Evolutionary conservation across 2,797 vertebrate species (phyloP), one percentile per base, ranked within the genome.

Genomic region (Sparidentex hasta): DNA sequence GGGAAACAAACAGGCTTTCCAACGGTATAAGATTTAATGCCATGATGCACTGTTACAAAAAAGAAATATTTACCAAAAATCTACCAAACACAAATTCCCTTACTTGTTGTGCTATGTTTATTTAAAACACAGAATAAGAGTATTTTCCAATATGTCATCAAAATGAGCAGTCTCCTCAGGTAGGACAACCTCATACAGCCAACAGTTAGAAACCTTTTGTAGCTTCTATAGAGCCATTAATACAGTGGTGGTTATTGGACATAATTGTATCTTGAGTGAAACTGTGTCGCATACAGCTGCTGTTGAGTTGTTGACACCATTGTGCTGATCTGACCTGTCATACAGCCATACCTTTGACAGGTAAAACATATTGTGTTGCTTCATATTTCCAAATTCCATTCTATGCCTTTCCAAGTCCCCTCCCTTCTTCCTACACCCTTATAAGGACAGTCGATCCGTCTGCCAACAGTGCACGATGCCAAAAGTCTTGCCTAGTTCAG

Each of bases 351-450:
- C 51, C 81, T 70, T 66, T 64, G 57, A 71, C 64, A 54, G 64
- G 46, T 74, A 55, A 64, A 58, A 21, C 51, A 57, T 46, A 75
- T 71, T 61, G 18, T 52, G 17, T 87, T 93, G 74, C 85, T 87
- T 87, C 74, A 89, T 81, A 52, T 52, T n/a, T 43, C 72, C 3
- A 74, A 67, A 83, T 76, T 74, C 52, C 66, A 44, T 71, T 0
- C 5, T 54, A 27, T 16, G 11, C 57, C n/a, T 74, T 61, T 65
- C 23, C 41, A 81, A 83, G 83, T 65, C 70, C 58, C 65, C 72
- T 78, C 54, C 63, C 73, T 86, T 65, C 86, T 90, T 92, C 86
- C 85, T 85, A 20, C 17, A 51, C 18, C 91, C 92, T 85, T 90
- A 92, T 84, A 90, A 87, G 91, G 93, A 58, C 43, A 80, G 25